Base-by-base conservation (phyloP, 2,888 invertebrate species). In the Lasioglossum vierecki region DNA sequence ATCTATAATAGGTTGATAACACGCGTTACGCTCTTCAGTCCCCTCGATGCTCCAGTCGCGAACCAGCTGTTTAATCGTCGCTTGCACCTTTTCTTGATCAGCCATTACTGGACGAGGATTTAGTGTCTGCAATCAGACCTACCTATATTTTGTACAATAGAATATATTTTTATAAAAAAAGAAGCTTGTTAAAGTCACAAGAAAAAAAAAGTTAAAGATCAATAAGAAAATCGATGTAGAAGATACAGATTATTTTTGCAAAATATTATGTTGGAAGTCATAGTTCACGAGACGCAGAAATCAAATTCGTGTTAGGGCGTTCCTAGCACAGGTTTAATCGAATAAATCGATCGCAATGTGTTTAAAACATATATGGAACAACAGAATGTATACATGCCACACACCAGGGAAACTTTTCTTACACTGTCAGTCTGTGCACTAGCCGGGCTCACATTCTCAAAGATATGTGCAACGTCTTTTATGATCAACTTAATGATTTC, bases 31-130 rank as follows among this genome's bases (percentile, higher is more conserved):
- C 95, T 99, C 99, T 5, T 96, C 95, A 0, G 96, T 96, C 0
- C 99, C 99, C 88, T 97, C 97, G 0, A 96, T 95, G 92, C 98
- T 98, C 99, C 99, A 99, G 94, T 99, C 99, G 0, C 99, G 96
- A n/a, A 98, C 98, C 92, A 99, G 97, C 95, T 99, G 99, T 94
- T 99, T 99, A 89, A 99, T 95, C 4, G 99, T 98, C 30, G 98
- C 98, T 94, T 98, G 98, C 57, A 99, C 98, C 96, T 99, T 97
- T 91, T 97, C 97, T 94, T 97, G 96, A 91, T 95, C 95, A 76
- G 95, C 94, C 93, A 95, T 89, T 82, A 94, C 93, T 85, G 95
- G 95, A 73, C 94, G 92, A 76, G 93, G 93, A 88, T 92, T 93
- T 85, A 93, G 87, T 83, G 92, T 93, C 93, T 93, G 92, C 89